These are phyloP conservation scores for Araneus ventricosus DNA, from an alignment of 1,140 invertebrate species.

Conservation along the genomic window DNA sequence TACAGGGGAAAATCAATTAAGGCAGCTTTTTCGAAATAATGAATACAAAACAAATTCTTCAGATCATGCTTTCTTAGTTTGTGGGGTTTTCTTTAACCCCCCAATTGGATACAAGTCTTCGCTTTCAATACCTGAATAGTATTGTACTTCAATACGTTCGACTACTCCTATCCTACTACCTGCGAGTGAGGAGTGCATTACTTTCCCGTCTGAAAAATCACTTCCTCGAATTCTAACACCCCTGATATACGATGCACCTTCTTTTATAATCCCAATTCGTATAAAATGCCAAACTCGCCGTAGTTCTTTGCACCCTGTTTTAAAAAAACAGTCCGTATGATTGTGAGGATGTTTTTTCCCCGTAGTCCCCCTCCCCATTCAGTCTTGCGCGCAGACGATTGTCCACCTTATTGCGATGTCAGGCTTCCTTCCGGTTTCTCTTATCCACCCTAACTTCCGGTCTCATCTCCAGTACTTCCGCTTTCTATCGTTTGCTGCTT, in stretches of 20 bases:
- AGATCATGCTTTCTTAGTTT: background rate
- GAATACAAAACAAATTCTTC: no score
- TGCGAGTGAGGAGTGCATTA: background rate
- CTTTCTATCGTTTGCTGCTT: slow-evolving; percentile 51
- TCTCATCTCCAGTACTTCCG: slow-evolving; percentile 72
- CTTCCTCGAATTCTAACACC: slow-evolving; percentile 24
- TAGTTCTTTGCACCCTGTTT: slow-evolving; percentile 68
- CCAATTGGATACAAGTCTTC: background rate
- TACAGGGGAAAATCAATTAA: no score
- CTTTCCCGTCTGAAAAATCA: slow-evolving; percentile 3
- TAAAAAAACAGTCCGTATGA: slow-evolving; percentile 60
- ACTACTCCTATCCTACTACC: no score
- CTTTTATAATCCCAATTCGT: slow-evolving; percentile 29
- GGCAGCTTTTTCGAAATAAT: no score
- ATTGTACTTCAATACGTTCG: background rate
- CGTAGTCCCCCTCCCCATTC: background rate
- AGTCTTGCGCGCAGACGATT: slow-evolving; percentile 43
- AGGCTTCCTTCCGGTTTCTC: slow-evolving; percentile 71
- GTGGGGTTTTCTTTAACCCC: background rate
- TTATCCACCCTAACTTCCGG: slow-evolving; percentile 72
- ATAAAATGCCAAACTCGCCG: slow-evolving; percentile 52
- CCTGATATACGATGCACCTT: background rate
- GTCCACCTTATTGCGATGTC: slow-evolving; percentile 72
- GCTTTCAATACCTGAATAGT: background rate
- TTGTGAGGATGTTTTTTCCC: slow-evolving; percentile 44